phyloP scores from a whole-genome alignment of 37 sponge, comb jelly and placozoan genomes.

The Hexactinellida sp. region DNA sequence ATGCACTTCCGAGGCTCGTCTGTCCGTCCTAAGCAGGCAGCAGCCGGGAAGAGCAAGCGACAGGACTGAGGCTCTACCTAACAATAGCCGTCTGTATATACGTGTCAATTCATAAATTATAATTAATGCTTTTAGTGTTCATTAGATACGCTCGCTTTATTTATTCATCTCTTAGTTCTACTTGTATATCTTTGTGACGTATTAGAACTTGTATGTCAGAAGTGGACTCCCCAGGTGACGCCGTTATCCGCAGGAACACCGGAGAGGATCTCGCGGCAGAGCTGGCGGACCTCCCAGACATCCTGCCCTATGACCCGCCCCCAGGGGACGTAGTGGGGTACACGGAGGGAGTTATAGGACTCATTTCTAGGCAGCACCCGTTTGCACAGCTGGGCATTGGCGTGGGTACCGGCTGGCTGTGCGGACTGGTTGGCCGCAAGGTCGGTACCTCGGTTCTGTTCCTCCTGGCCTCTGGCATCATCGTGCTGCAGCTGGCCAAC shows the following conservation, averaged over 20 bases:
- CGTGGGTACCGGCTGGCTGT: neutral
- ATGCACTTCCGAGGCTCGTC: neutral
- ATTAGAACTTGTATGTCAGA: neutral
- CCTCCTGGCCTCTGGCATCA: constrained; percentile 1
- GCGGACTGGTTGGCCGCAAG: neutral
- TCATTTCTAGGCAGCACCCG: neutral
- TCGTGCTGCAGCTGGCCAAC: constrained; percentile 1
- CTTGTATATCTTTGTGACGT: too few species aligned
- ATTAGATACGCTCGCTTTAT: too few species aligned
- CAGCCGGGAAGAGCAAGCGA: too few species aligned
- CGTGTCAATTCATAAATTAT: too few species aligned
- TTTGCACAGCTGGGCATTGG: neutral
- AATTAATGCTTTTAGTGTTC: too few species aligned
- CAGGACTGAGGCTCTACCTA: too few species aligned
- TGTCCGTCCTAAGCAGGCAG: neutral
- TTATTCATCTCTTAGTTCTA: too few species aligned
- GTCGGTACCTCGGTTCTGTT: neutral
- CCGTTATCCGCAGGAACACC: neutral
- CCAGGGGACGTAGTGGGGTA: neutral
- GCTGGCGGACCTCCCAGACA: neutral
- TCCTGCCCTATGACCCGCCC: neutral
- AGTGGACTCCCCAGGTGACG: neutral
- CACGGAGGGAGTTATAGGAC: neutral
- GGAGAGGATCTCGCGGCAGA: neutral
- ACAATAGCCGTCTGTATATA: too few species aligned